Evolutionary conservation across 37 sponge, comb jelly and placozoan genomes (phyloP), one percentile per base, ranked within the genome.

Genomic region (Cladorhizidae sp.): DNA sequence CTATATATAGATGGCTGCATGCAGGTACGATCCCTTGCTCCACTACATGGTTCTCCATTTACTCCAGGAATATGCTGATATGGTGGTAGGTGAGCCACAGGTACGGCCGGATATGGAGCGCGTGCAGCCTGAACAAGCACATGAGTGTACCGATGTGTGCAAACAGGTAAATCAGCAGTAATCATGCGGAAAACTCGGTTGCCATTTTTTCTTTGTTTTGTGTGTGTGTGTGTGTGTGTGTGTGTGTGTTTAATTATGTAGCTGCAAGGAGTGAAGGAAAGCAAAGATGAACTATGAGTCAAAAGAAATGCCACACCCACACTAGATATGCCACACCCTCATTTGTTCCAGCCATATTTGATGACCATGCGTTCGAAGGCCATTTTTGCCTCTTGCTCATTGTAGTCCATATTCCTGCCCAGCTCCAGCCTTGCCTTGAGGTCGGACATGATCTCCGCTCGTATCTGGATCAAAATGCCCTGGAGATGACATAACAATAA

Each of bases 391-490:
- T 89, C 94, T 22, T 58, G 41, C 64, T 93, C 94, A 25, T 54
- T 39, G 55, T 93, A 90, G 20, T 86, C 87, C 0, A 26, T 18
- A 23, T 75, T 43, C 25, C 50, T 62, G 0, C 68, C 33, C 0
- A 31, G 23, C 40, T 89, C 91, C 57, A 93, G 78, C 15, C 83
- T 82, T 15, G 87, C 85, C 1, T 82, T 89, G 21, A 79, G 74
- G 42, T 89, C 90, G 43, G 90, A 86, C 79, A 90, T 86, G 21
- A 93, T 90, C 70, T 93, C 87, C 20, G 90, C 87, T 61, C 90
- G 40, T 6, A 90, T 81, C 61, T 93, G 94, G 23, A 90, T 72
- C 69, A 93, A 75, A 26, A 90, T 86, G 36, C 87, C 80, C 86
- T n/a, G n/a, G n/a, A n/a, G n/a, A n/a, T n/a, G n/a, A n/a, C n/a